phyloP scores from a whole-genome alignment of 2,888 invertebrate genomes.

The Drosophila stalkeri region DNA sequence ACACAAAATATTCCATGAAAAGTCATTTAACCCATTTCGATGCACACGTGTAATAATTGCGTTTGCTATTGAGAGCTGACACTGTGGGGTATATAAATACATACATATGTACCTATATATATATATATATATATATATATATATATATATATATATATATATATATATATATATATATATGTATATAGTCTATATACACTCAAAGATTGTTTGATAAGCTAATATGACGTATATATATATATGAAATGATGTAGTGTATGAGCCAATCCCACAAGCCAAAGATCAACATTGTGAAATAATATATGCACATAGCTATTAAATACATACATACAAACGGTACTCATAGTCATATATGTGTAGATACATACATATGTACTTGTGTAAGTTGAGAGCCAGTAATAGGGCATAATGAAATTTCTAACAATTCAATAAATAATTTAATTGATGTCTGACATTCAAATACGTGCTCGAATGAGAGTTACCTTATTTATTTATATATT shows the following conservation, averaged over 20 bases:
- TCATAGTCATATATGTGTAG: not conserved
- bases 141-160: not conserved
- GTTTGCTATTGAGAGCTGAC: not conserved
- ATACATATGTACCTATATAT: not conserved
- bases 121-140: not conserved
- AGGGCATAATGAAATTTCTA: conserved; percentile 6
- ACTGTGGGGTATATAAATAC: not conserved
- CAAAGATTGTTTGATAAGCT: conserved; percentile 19
- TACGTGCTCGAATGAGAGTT: conserved; percentile 3
- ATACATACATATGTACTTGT: not conserved
- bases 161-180: not conserved
- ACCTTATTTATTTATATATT: not conserved
- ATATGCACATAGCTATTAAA: conserved; percentile 31
- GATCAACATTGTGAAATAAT: conserved; percentile 33
- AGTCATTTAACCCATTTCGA: conserved; percentile 12
- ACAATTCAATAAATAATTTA: conserved; percentile 19
- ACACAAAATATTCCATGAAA: not conserved
- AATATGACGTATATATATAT: conserved; percentile 11
- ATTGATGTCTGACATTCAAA: not conserved
- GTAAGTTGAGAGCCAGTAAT: not conserved
- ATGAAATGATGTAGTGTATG: conserved; percentile 13
- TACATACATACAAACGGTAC: conserved; percentile 1
- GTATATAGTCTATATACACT: not conserved
- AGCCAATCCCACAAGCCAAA: conserved; percentile 36
- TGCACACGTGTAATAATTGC: conserved; percentile 1